Evolutionary conservation across 2,113 vertebrate genomes (phyloP), one percentile per base, ranked within the genome.

Genomic region (Xiphophorus hellerii): DNA sequence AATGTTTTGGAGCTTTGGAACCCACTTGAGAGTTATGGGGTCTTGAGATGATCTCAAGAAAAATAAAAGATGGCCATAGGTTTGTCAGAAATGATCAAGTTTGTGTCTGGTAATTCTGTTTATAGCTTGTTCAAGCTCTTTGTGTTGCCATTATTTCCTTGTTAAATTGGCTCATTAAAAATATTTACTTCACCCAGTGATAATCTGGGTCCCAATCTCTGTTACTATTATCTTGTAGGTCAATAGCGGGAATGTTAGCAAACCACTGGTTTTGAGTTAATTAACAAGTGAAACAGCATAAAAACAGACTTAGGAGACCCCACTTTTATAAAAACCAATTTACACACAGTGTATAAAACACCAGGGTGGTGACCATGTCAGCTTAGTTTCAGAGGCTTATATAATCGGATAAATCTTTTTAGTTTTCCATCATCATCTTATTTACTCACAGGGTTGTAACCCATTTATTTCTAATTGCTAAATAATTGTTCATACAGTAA

Each of bases 351-450:
- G 30, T 33, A 73, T 29, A 31, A 29, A 70, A 51, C 66, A 51
- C 30, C 28, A 5, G 51, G 51, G 63, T 37, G 79, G 66, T 68
- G 66, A 77, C 71, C 68, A 62, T 42, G 39, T 42, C 39, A 42
- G 39, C 39, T 35, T 29, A 80, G 74, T 42, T 58, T 73, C 84
- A 3, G 4, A 12, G 35, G 73, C 76, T 60, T 70, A 37, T 86
- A 80, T 88, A 84, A 88, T 87, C 72, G 75, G 69, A 67, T 80
- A 58, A 63, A 69, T 69, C 51, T 58, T 33, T 68, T 63, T 80
- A 66, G 74, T 76, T 85, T 84, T 22, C n/a, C 66, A 61, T 69
- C 3, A 1, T 69, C 5, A 1, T 35, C 31, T 75, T 75, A 66
- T 63, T 60, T 29, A 8, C 65, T 69, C 63, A 69, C n/a, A 30